A percentile compares a stretch with the other conserved stretches of the same genome.
Conservation (phyloP, 2,888 invertebrate genomes). For the Steinernema carpocapsae region DNA sequence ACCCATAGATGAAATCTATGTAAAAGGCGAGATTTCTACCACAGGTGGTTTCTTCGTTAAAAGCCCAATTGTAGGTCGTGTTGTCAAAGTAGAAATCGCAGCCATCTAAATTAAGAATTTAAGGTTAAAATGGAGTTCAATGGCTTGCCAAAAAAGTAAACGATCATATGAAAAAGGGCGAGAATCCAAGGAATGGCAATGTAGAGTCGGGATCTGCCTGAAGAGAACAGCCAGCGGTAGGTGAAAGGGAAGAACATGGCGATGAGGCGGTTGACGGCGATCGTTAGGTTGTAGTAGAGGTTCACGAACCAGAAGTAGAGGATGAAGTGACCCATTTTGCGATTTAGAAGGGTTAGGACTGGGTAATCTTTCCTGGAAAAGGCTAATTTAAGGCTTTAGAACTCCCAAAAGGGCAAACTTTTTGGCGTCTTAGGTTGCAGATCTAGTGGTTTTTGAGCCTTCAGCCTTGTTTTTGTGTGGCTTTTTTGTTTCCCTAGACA, state of each 20-base stretch:
- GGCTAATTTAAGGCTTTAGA: not conserved
- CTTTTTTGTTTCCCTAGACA: too few species aligned
- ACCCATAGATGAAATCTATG: slow-evolving; percentile 6
- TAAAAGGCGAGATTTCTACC: not conserved
- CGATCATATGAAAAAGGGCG: not conserved
- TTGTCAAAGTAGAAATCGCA: slow-evolving; percentile 9
- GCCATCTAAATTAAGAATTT: not conserved
- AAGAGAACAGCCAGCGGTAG: slow-evolving; percentile 2
- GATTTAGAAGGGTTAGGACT: not conserved
- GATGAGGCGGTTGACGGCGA: slow-evolving; percentile 16
- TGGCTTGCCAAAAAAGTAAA: not conserved
- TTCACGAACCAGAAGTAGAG: slow-evolving; percentile 23
- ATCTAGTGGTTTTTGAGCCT: too few species aligned
- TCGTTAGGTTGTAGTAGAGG: slow-evolving; percentile 20
- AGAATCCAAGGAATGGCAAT: not conserved
- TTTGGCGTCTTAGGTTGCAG: too few species aligned
- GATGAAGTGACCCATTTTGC: slow-evolving; percentile 19
- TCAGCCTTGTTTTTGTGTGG: too few species aligned
- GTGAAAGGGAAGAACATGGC: slow-evolving; percentile 11
- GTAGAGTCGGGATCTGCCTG: not conserved
- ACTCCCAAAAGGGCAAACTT: too few species aligned
- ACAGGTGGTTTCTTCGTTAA: not conserved
- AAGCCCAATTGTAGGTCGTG: not conserved
- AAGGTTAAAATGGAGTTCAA: not conserved
- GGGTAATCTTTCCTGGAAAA: not conserved